These are phyloP conservation scores for Rotaria magnacalcarata DNA, from an alignment of 2,888 invertebrate genomes.

Conservation along the genomic window DNA sequence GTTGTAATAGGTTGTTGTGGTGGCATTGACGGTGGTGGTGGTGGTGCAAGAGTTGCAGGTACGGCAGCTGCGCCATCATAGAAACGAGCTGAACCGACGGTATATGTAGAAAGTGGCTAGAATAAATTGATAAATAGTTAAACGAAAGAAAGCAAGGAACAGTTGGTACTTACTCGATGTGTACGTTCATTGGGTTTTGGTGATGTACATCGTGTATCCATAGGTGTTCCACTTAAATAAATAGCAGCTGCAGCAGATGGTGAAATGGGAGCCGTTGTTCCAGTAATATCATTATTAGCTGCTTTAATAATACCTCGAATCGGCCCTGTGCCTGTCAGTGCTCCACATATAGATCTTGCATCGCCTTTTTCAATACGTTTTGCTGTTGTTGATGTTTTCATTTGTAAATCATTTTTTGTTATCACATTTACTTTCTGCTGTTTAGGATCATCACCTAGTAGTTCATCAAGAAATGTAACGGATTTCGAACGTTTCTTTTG, in stretches of 20 bases:
- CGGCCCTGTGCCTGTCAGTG: slow-evolving; percentile 40
- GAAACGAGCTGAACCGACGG: slow-evolving; percentile 23
- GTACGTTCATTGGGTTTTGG: background rate
- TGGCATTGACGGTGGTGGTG: background rate
- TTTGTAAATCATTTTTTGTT: background rate
- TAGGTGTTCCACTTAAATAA: background rate
- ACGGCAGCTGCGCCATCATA: background rate
- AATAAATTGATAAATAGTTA: background rate
- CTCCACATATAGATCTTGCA: slow-evolving; percentile 42
- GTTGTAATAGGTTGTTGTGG: background rate
- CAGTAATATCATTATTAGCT: slow-evolving; percentile 50
- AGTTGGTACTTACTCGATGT: background rate
- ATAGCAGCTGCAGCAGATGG: background rate
- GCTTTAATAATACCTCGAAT: slow-evolving; percentile 42
- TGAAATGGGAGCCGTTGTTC: slow-evolving; percentile 61
- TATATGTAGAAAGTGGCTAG: slow-evolving; percentile 2
- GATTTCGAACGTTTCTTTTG: slow-evolving; percentile 44
- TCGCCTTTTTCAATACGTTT: slow-evolving; percentile 39
- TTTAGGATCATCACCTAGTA: background rate
- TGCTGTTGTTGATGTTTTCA: background rate
- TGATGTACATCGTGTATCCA: background rate
- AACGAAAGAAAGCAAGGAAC: no score
- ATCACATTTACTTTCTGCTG: background rate
- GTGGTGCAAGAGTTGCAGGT: background rate
- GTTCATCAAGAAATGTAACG: slow-evolving; percentile 44